Evolutionary conservation across 1,140 invertebrate genomes (phyloP), one percentile per base, ranked within the genome.

Genomic region (Zelostemma sp.): DNA sequence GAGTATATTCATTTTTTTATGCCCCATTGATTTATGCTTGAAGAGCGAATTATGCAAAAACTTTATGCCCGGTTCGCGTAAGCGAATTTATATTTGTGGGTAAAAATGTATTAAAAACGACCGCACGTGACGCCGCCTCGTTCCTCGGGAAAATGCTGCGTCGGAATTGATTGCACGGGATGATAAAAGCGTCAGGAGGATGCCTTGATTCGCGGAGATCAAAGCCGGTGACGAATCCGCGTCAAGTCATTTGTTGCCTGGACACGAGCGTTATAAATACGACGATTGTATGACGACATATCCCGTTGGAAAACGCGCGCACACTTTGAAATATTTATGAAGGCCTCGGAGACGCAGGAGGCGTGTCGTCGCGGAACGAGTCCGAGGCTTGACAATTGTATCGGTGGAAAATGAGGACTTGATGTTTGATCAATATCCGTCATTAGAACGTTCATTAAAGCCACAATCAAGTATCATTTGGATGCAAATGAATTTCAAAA

Each of bases 241-340:
- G 51, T 15, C 1, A 12, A 46, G 41, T 46, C 35, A 40, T 40
- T 40, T 40, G 35, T 56, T 48, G 53, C 45, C 57, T 3, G 25
- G 25, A 28, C 25, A 11, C 35, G 41, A 11, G 45, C 56, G 60
- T 70, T 54, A 40, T 61, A 46, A 61, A 58, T 45, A 18, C 45
- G 50, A 61, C 67, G 58, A 70, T 63, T 11, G 54, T 8, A 48
- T 58, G 68, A 65, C 67, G 67, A 58, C 62, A 65, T 33, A 51
- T 59, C 56, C 21, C 35, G 38, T 55, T 18, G 47, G 51, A 59
- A 51, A 55, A 63, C 41, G 55, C 60, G 53, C 8, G 25, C 25
- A 58, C 15, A 58, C 15, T 53, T 59, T 68, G 54, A 60, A 51
- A 55, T 65, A 54, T 71, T 71, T 71, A 66, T 59, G 68, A 49